Evolutionary conservation across 2,113 vertebrate genomes (phyloP).

Genomic region (Daphoenositta chrysoptera): DNA sequence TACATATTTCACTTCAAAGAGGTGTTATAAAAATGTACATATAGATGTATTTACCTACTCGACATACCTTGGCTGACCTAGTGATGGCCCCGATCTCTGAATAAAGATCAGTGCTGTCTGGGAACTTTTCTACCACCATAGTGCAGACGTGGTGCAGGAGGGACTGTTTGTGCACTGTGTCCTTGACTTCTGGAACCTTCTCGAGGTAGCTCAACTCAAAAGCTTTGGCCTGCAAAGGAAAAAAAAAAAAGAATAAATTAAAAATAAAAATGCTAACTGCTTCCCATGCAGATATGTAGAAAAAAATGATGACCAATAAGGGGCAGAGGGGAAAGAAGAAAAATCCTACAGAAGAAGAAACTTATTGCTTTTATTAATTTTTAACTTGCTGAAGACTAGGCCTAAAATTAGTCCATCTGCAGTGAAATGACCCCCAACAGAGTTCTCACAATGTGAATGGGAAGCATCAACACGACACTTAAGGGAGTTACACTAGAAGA

Average conservation of each 20-base stretch:
- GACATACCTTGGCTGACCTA: slow-evolving; percentile 90
- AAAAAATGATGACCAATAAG: background rate
- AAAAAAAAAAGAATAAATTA: background rate
- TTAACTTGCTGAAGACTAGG: background rate
- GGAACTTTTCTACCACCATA: slow-evolving; percentile 95
- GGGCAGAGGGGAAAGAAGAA: background rate
- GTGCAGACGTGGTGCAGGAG: slow-evolving; percentile 92
- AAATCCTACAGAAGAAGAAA: background rate
- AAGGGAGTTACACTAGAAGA: background rate
- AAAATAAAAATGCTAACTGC: background rate
- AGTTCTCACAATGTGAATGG: background rate
- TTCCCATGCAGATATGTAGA: background rate
- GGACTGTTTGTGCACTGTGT: slow-evolving; percentile 97
- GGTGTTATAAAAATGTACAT: background rate
- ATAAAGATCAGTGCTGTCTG: slow-evolving; percentile 95
- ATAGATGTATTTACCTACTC: background rate
- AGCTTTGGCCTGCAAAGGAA: slow-evolving; percentile 85
- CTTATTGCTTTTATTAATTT: background rate
- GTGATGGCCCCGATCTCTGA: slow-evolving; percentile 96
- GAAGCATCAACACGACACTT: background rate
- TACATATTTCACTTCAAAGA: background rate
- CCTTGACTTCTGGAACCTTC: slow-evolving; percentile 98
- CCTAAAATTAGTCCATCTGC: background rate
- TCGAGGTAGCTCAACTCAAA: slow-evolving; percentile 98
- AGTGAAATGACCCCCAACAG: background rate